Percentiles rank a stretch among this genome's conserved stretches.
Conservation (phyloP, 2,888 invertebrate genomes). For the Temnothorax unifasciatus region DNA sequence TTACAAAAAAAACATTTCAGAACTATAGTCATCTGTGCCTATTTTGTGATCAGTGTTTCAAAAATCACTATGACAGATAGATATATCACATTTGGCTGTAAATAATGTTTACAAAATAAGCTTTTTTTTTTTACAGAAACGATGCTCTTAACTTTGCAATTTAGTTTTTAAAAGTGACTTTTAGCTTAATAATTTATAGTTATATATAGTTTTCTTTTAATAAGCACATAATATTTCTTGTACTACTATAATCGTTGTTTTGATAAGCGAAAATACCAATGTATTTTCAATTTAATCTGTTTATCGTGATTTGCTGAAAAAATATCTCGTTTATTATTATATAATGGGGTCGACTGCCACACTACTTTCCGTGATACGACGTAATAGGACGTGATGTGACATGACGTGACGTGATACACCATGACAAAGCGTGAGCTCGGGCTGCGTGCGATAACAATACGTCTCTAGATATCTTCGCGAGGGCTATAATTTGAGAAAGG, state of each 20-base stretch:
- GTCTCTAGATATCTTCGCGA: conserved; percentile 40
- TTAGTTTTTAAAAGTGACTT: neutral
- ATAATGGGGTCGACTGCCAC: conserved; percentile 1
- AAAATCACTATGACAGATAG: neutral
- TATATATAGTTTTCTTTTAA: too few relatives aligned
- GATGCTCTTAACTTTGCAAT: neutral
- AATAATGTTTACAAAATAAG: neutral
- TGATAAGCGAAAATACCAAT: neutral
- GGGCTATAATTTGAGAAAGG: conserved; percentile 63
- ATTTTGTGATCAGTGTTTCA: neutral
- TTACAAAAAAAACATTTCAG: neutral
- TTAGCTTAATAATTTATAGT: neutral
- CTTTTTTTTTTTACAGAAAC: neutral
- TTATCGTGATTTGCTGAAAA: conserved; percentile 21
- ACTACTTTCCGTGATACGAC: neutral
- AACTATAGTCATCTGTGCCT: neutral
- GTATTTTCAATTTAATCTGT: neutral
- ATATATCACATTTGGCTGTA: neutral
- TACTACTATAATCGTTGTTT: neutral
- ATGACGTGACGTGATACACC: conserved; percentile 24
- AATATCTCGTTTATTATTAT: conserved; percentile 21
- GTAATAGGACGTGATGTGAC: neutral
- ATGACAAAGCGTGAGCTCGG: conserved; percentile 27
- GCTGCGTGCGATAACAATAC: conserved; percentile 41
- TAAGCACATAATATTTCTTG: neutral